A percentile compares a stretch with the other conserved stretches of the same genome.
Conservation (phyloP, 30 jellyfish, hydroid and myxozoan genomes). For the Clytia hemisphaerica region DNA sequence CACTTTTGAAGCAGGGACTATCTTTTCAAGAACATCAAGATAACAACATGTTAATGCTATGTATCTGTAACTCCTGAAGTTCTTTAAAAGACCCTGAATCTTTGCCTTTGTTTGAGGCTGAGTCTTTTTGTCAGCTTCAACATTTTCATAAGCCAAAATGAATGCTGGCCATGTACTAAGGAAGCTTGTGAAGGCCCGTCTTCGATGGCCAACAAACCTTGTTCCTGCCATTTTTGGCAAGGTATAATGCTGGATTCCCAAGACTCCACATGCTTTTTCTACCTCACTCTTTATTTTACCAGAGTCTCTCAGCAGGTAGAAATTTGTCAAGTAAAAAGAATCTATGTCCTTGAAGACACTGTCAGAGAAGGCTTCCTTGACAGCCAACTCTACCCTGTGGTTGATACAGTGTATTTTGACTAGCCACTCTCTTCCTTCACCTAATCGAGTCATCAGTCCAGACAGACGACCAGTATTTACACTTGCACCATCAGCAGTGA, state of each 20-base stretch:
- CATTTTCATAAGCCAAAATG: slow-evolving; percentile 22
- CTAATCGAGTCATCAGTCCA: slow-evolving; percentile 36
- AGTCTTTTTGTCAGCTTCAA: slow-evolving; percentile 15
- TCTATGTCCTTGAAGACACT: slow-evolving; percentile 34
- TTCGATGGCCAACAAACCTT: slow-evolving; percentile 20
- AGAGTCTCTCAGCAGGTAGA: slow-evolving; percentile 37
- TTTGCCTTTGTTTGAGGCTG: slow-evolving; percentile 4
- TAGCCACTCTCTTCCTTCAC: slow-evolving; percentile 57
- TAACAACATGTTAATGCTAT: neutral
- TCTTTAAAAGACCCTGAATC: slow-evolving; percentile 16
- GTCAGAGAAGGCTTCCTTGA: slow-evolving; percentile 33
- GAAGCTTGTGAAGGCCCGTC: slow-evolving; percentile 10
- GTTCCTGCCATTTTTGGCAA: slow-evolving; percentile 20
- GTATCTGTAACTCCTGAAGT: slow-evolving; percentile 4
- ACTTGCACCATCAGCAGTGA: slow-evolving; percentile 61
- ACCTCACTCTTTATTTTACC: slow-evolving; percentile 37
- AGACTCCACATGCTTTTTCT: slow-evolving; percentile 20
- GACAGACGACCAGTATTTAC: slow-evolving; percentile 50
- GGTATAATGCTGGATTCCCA: slow-evolving; percentile 30
- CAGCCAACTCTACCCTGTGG: slow-evolving; percentile 69
- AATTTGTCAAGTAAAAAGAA: slow-evolving; percentile 30
- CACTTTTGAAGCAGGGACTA: slow-evolving; percentile 15
- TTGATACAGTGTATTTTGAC: slow-evolving; percentile 57
- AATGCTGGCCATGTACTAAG: slow-evolving; percentile 34
- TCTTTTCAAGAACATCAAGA: slow-evolving; percentile 15